phyloP scores from a whole-genome alignment of 2,888 invertebrate genomes.

The Entomobrya multifasciata region DNA sequence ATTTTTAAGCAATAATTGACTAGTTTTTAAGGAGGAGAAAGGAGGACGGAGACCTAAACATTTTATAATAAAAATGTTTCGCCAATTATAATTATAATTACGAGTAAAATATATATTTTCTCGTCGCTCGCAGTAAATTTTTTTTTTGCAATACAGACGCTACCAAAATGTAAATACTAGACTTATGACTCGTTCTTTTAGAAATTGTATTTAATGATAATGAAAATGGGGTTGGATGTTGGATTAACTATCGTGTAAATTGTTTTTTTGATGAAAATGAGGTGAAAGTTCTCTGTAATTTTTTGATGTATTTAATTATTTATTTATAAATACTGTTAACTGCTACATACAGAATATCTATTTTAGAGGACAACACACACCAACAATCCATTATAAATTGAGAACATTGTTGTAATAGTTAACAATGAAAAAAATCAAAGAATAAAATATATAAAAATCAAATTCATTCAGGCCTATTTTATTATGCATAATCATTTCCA shows the following conservation, averaged over 20 bases:
- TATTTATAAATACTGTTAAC: neutral
- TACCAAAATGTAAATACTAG: slow-evolving; percentile 24
- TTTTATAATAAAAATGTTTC: neutral
- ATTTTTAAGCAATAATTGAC: slow-evolving; percentile 13
- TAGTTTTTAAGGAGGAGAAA: neutral
- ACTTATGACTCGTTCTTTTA: slow-evolving; percentile 11
- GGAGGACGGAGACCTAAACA: neutral
- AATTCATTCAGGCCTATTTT: too few species aligned
- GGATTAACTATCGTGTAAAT: neutral
- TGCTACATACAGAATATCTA: slow-evolving; percentile 9
- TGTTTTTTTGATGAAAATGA: neutral
- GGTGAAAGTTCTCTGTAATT: neutral
- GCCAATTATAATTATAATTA: slow-evolving; percentile 2
- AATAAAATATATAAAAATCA: slow-evolving; percentile 21
- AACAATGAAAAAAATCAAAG: slow-evolving; percentile 8
- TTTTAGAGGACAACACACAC: slow-evolving; percentile 13
- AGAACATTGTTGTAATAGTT: slow-evolving; percentile 16
- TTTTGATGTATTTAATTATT: slow-evolving; percentile 1
- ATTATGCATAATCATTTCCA: too few species aligned
- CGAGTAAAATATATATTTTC: slow-evolving; percentile 9
- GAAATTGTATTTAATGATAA: neutral
- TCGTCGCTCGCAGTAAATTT: slow-evolving; percentile 34
- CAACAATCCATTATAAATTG: slow-evolving; percentile 15
- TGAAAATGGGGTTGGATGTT: too few species aligned
- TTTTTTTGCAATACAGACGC: slow-evolving; percentile 28